These are phyloP conservation scores for Ormyrus pomaceus DNA, from an alignment of 2,888 invertebrate genomes.

Conservation along the genomic window DNA sequence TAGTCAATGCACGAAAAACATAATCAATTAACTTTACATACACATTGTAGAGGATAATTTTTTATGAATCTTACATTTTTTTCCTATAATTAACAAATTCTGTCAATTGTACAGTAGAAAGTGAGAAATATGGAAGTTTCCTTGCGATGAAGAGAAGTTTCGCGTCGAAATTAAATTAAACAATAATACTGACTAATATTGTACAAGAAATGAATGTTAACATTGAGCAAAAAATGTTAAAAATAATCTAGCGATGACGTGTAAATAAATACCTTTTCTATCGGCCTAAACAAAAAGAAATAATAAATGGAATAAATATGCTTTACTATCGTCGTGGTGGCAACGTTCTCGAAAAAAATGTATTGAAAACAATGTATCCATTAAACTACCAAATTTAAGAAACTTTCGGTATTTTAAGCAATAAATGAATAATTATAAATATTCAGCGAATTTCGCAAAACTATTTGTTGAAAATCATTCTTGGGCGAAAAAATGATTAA, in stretches of 20 bases:
- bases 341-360: constrained; percentile 36
- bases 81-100: too few species aligned
- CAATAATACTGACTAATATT: not conserved
- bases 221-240: not conserved
- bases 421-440: constrained; percentile 25
- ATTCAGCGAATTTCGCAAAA: constrained; percentile 1
- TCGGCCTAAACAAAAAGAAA: constrained; percentile 50
- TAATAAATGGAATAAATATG: constrained; percentile 17
- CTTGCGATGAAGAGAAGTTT: not conserved
- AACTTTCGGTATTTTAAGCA: constrained; percentile 47
- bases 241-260: not conserved
- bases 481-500: not conserved
- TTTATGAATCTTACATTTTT: too few species aligned
- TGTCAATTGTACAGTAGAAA: too few species aligned
- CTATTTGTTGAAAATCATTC: constrained; percentile 1
- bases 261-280: constrained; percentile 54
- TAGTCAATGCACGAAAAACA: too few species aligned
- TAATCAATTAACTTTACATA: too few species aligned
- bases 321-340: constrained; percentile 41
- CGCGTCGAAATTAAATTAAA: constrained; percentile 4
- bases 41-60: too few species aligned
- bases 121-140: too few species aligned
- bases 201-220: not conserved
- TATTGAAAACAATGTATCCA: constrained; percentile 34
- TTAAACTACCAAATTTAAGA: constrained; percentile 35